phyloP scores from a whole-genome alignment of 2,888 invertebrate species.

The Campoletis raptor region DNA sequence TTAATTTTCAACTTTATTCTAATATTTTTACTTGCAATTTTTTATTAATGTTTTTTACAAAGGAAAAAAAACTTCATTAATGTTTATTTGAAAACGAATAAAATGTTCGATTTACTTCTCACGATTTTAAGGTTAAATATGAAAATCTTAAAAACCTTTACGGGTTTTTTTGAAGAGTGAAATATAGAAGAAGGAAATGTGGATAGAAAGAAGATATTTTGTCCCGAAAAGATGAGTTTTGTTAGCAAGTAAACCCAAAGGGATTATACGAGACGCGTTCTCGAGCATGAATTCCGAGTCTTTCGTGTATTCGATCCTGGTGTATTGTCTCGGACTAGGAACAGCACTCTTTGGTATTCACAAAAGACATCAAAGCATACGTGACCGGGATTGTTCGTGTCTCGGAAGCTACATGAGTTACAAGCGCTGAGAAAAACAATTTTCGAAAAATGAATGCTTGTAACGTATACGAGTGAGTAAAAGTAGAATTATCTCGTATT shows the following conservation, averaged over 20 bases:
- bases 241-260: conserved; percentile 1
- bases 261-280: conserved; percentile 38
- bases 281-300: conserved; percentile 37
- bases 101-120: neutral
- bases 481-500: neutral
- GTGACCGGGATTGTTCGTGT: conserved; percentile 38
- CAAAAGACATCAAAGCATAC: conserved; percentile 38
- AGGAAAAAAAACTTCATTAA: neutral
- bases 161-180: neutral
- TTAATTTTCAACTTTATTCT: neutral
- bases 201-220: conserved; percentile 9
- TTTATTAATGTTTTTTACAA: no score
- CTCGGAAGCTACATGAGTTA: conserved; percentile 3
- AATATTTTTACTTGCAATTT: neutral
- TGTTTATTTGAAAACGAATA: neutral
- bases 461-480: neutral
- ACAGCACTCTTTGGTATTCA: conserved; percentile 47
- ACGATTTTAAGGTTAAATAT: neutral
- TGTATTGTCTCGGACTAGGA: conserved; percentile 37
- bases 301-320: conserved; percentile 22
- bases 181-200: neutral
- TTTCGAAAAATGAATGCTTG: conserved; percentile 12
- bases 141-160: neutral
- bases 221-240: conserved; percentile 21
- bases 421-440: conserved; percentile 17